Base-by-base conservation (phyloP, 2,888 invertebrate genomes). In the Cantharis lateralis region DNA sequence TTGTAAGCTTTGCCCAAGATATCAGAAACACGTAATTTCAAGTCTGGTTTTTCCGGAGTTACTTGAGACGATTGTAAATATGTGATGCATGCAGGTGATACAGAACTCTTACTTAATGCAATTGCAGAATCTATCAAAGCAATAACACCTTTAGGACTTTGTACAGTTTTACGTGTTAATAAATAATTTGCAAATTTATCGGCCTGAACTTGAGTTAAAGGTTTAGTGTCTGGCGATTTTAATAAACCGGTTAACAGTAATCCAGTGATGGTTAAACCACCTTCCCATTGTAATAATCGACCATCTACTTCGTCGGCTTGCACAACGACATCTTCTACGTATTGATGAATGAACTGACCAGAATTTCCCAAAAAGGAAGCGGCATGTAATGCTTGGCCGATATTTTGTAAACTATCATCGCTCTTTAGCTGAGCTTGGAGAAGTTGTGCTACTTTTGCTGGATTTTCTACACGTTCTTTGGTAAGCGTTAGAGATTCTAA, bases 281-380 rank as follows among this genome's bases (percentile, higher is more conserved):
- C 96, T 87, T 98, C 98, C 88, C 97, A 98, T 89, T 98, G 95
- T 79, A 97, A 89, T 83, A 95, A 93, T 84, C 93, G 93, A 11
- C 95, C 94, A 88, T 98, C 96, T 4, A 96, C 94, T 91, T 98
- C 98, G 89, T 99, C 98, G 1, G 98, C 98, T 85, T 98, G 97
- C 3, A 96, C 94, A 77, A 98, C 90, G n/a, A 96, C 94, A 86
- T 98, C 97, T 88, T 98, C 97, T 20, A 98, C 93, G 72, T 95
- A 93, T 77, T 95, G 93, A 64, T 92, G 91, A 64, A 91, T 90
- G 84, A 93, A 92, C 68, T 89, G 90, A 15, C 93, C 93, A 75
- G 93, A 93, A 81, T 91, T 91, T 1, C 92, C 92, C 81, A 97
- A 89, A 80, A 93, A 91, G 66, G 95, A 90, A n/a, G 96, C 96